A percentile compares a stretch with the other conserved stretches of the same genome.
phyloP scores from a whole-genome alignment of 1,140 invertebrate genomes.

The Aphis craccivora region DNA sequence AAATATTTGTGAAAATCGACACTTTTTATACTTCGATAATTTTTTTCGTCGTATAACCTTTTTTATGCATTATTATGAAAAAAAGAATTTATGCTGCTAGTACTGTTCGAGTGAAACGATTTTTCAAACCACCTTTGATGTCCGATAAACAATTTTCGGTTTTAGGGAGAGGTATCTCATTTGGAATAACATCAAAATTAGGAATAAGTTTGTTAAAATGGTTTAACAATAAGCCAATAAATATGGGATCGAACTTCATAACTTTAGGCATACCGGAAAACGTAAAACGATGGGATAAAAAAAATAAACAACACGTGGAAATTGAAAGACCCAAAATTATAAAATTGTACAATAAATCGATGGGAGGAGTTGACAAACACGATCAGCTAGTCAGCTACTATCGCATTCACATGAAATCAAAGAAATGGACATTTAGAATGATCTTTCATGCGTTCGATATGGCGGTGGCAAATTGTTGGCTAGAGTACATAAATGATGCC shows the following conservation, averaged over 20 bases:
- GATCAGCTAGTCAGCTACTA: constrained; percentile 6
- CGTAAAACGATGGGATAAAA: background rate
- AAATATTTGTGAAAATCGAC: background rate
- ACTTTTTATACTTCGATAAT: background rate
- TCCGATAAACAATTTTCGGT: background rate
- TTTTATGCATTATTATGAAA: background rate
- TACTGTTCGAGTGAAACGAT: background rate
- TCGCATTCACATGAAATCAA: background rate
- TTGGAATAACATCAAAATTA: background rate
- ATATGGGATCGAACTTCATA: background rate
- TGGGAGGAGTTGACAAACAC: background rate
- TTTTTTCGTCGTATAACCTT: background rate
- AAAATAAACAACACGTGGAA: background rate
- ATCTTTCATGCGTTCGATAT: constrained; percentile 62
- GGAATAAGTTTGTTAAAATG: background rate
- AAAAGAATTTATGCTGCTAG: background rate
- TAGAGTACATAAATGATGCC: constrained; percentile 61
- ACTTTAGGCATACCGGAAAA: background rate
- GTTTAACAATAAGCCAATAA: background rate
- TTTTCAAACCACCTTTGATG: background rate
- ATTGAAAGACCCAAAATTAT: no score
- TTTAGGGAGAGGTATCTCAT: background rate
- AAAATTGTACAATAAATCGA: no score
- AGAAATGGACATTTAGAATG: constrained; percentile 62
- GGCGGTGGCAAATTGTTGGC: constrained; percentile 62